Evolutionary conservation across 1,140 invertebrate species (phyloP).

Genomic region (Papilio polyxenes): DNA sequence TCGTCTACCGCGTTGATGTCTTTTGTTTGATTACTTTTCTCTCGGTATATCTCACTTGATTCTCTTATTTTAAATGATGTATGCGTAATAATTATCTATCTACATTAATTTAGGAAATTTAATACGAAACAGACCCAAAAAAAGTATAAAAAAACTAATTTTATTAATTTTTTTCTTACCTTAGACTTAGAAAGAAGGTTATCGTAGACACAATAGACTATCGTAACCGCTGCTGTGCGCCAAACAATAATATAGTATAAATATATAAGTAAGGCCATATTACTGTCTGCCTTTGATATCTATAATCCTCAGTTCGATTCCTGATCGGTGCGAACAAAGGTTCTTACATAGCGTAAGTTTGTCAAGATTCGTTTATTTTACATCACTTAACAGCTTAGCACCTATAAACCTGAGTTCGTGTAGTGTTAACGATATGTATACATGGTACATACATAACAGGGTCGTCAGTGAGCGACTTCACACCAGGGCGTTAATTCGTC

Average conservation of each 20-base stretch:
- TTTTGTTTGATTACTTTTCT: constrained; percentile 18
- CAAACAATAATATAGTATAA: no score
- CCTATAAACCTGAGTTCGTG: not conserved
- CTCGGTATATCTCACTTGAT: no score
- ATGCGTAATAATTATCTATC: not conserved
- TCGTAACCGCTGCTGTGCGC: no score
- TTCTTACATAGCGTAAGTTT: not conserved
- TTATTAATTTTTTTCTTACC: no score
- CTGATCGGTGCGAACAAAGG: not conserved
- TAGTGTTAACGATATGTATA: not conserved
- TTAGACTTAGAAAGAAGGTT: no score
- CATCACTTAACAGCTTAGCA: constrained; percentile 9
- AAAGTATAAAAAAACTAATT: no score
- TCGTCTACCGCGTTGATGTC: constrained; percentile 21
- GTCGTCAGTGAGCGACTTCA: not conserved
- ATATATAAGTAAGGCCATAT: not conserved
- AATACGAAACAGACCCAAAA: no score
- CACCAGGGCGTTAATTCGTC: not conserved
- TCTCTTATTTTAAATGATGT: not conserved
- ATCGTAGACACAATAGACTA: no score
- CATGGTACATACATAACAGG: not conserved
- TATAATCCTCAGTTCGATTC: not conserved
- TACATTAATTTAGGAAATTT: not conserved
- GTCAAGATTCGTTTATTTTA: not conserved
- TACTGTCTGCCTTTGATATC: not conserved